Percentiles rank a stretch among this genome's conserved stretches.
Evolutionary conservation across 2,888 invertebrate genomes (phyloP).

Genomic region (Rhaphigaster nebulosa): DNA sequence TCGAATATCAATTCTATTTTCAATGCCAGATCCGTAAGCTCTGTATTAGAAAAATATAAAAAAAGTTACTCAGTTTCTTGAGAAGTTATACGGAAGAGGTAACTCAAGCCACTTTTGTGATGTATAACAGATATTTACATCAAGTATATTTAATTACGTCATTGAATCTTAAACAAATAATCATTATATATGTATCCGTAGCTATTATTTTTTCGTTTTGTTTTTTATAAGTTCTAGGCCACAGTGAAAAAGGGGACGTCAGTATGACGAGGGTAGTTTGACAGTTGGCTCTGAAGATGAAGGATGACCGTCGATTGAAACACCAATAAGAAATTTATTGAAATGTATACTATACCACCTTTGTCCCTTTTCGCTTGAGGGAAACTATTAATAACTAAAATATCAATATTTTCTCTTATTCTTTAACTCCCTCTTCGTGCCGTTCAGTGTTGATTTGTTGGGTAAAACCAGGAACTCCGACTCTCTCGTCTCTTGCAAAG

Average conservation of each 20-base stretch:
- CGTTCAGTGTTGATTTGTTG: neutral
- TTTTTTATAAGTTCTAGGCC: neutral
- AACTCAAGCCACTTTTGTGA: no score
- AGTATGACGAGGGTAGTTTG: neutral
- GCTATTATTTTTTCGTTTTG: neutral
- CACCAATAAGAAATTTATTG: slow-evolving; percentile 11
- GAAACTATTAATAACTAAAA: neutral
- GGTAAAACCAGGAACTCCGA: neutral
- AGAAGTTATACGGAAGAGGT: no score
- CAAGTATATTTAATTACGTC: neutral
- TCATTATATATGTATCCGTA: neutral
- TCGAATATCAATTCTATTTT: no score
- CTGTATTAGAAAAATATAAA: no score
- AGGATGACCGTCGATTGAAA: neutral
- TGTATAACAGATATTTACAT: no score
- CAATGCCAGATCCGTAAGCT: no score
- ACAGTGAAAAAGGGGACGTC: neutral
- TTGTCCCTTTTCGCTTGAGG: neutral
- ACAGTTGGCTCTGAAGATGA: neutral
- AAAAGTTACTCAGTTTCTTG: no score
- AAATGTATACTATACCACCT: neutral
- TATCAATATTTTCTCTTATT: neutral
- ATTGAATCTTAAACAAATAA: neutral
- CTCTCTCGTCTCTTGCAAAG: neutral
- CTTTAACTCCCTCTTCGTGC: neutral